phyloP scores from a whole-genome alignment of 2,797 vertebrate species.

The Lagorchestes hirsutus region DNA sequence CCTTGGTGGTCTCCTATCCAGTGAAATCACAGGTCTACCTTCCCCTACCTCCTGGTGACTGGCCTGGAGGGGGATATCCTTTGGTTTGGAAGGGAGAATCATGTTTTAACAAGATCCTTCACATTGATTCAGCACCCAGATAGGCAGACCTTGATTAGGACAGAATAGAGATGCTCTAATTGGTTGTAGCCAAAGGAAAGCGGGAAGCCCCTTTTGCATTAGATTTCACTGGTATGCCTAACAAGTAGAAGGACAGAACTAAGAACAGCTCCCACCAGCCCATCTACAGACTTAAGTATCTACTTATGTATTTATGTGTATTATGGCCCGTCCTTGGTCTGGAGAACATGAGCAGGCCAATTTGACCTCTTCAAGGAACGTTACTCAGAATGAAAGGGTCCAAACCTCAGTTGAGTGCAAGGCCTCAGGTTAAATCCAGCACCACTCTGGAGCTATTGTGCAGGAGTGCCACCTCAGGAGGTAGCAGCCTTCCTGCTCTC shows the following conservation, averaged over 20 bases:
- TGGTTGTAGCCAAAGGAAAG: neutral
- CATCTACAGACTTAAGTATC: neutral
- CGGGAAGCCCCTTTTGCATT: neutral
- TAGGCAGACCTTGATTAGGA: neutral
- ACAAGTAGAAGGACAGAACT: neutral
- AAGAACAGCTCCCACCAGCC: too few relatives aligned
- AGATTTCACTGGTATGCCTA: neutral
- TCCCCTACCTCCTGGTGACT: neutral
- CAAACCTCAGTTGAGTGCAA: constrained; percentile 65
- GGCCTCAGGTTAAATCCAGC: constrained; percentile 75
- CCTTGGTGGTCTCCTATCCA: neutral
- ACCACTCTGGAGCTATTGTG: constrained; percentile 77
- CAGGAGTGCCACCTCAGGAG: constrained; percentile 74
- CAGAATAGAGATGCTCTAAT: neutral
- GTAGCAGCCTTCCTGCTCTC: constrained; percentile 76
- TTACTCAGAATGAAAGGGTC: constrained; percentile 63
- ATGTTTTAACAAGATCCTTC: neutral
- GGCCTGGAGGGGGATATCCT: neutral
- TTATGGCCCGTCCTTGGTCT: neutral
- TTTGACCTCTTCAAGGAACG: constrained; percentile 38
- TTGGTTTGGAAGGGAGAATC: neutral
- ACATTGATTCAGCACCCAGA: neutral
- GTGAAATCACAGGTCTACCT: neutral
- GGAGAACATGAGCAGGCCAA: constrained; percentile 30
- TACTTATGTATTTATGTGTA: neutral